phyloP scores from a whole-genome alignment of 1,140 invertebrate species.

The Magallana angulata region DNA sequence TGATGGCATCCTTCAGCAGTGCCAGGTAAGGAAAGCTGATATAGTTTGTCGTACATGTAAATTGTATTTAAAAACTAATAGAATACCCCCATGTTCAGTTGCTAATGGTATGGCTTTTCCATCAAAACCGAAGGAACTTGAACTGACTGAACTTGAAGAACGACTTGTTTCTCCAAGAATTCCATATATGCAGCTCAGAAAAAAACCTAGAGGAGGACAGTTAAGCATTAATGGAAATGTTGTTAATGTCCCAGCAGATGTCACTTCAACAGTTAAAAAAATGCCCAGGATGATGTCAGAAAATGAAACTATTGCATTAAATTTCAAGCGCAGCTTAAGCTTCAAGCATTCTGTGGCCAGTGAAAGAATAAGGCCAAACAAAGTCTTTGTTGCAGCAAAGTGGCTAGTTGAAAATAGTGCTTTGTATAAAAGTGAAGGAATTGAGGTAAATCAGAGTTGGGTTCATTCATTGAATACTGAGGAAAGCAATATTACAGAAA shows the following conservation, averaged over 20 bases:
- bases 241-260: conserved; percentile 57
- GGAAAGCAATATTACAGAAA: neutral
- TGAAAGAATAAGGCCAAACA: conserved; percentile 47
- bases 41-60: conserved; percentile 51
- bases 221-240: conserved; percentile 51
- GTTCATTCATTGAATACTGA: neutral
- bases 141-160: conserved; percentile 52
- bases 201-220: conserved; percentile 52
- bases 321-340: conserved; percentile 42
- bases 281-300: conserved; percentile 44
- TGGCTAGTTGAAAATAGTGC: conserved; percentile 50
- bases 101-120: conserved; percentile 58
- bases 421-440: conserved; percentile 34
- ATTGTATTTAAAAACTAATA: neutral
- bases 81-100: conserved; percentile 46
- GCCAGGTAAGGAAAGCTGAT: neutral
- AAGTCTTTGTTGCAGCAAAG: conserved; percentile 16
- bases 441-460: conserved; percentile 41
- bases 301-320: conserved; percentile 20
- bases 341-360: conserved; percentile 20
- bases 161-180: conserved; percentile 47
- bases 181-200: conserved; percentile 59
- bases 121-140: conserved; percentile 44
- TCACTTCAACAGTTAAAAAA: conserved; percentile 25
- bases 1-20: neutral